Evolutionary conservation across 2,797 vertebrate species (phyloP), one percentile per base, ranked within the genome.

Genomic region (Hippopotamyrus pictus): DNA sequence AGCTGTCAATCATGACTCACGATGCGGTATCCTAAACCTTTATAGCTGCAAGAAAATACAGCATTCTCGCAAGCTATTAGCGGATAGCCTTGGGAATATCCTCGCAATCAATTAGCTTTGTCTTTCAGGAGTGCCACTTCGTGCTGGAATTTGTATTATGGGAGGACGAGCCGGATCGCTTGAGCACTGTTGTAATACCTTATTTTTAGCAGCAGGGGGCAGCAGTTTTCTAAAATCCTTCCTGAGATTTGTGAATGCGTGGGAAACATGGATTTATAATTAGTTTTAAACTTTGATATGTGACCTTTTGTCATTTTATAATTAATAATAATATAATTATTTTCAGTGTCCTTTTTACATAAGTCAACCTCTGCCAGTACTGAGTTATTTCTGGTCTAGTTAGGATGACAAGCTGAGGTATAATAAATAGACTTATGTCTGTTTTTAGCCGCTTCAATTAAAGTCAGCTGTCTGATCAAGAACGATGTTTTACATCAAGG

Each of bases 171-270:
- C 46, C 82, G 2, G 82, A 22, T 25, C n/a, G 12, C 73, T 25
- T 44, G n/a, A 51, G n/a, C 22, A 33, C 53, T 84, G 41, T 44
- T 84, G 88, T 22, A 51, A 62, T 69, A 44, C 46, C 46, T 51
- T 87, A 19, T 14, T 12, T 53, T 84, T 53, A 1, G 91, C 95
- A 94, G 90, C 91, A 96, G 95, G 91, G 94, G 94, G 94, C 94
- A 95, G 92, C 88, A 91, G 91, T 89, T 90, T 89, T 90, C 90
- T 69, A 92, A 51, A 51, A 86, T 86, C 50, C 83, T 17, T 29
- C 25, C 12, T 48, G 44, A 85, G 25, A 85, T 50, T 25, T 29
- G 83, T 53, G 17, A 86, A 29, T 41, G 22, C 17, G 5, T 37
- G 33, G 25, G 51, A 37, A 19, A 87, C 5, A 9, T 37, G 25